Conservation (phyloP, 2,113 vertebrate genomes). For the Rhinopithecus roxellana region DNA sequence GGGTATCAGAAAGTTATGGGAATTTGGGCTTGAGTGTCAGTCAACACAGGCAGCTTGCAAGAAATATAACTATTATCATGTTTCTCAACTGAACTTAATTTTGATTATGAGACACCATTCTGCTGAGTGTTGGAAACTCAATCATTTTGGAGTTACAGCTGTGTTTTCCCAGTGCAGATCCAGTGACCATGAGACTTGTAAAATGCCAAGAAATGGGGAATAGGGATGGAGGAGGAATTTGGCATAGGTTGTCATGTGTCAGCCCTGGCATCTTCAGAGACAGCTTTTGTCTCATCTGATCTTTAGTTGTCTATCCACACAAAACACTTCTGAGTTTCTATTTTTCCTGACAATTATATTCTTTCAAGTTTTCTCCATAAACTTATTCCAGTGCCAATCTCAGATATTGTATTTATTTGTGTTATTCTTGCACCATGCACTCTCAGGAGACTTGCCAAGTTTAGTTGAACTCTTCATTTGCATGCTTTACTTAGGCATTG, state of each 20-base stretch:
- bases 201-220: neutral
- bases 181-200: neutral
- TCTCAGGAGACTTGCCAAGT: neutral
- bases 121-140: neutral
- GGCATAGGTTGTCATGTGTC: neutral
- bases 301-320: neutral
- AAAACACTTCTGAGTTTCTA: neutral
- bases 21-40: neutral
- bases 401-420: neutral
- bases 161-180: neutral
- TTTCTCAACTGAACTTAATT: constrained; percentile 35
- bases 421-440: neutral
- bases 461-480: neutral
- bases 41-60: neutral
- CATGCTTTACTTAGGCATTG: neutral
- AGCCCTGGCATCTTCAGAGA: neutral
- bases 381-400: neutral
- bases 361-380: neutral
- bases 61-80: neutral
- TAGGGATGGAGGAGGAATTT: neutral
- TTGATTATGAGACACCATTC: neutral
- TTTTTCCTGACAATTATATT: constrained; percentile 34
- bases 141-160: neutral
- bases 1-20: constrained; percentile 4
- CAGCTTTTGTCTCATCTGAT: neutral